These are phyloP conservation scores for Diarsia mendica DNA, from an alignment of 2,888 invertebrate genomes.

Conservation along the genomic window DNA sequence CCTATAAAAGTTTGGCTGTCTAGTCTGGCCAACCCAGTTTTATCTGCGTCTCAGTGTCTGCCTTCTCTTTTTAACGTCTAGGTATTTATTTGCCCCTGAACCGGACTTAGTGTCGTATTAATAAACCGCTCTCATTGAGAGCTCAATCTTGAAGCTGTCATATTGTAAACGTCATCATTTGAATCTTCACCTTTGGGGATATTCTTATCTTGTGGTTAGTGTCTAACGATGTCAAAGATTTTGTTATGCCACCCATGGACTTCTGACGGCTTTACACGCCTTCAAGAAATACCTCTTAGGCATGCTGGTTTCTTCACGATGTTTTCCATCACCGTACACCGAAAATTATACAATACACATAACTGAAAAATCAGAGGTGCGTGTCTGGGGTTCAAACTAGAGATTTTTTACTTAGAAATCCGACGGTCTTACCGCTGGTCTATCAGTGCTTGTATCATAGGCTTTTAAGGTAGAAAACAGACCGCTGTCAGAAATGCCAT, in stretches of 20 bases:
- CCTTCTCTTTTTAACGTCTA: conserved; percentile 24
- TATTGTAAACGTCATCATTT: conserved; percentile 6
- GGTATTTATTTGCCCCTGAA: conserved; percentile 39
- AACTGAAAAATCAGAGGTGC: too few relatives aligned
- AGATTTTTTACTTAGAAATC: too few relatives aligned
- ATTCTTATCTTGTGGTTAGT: too few relatives aligned
- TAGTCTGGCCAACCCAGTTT: conserved; percentile 22
- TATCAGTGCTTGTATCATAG: neutral
- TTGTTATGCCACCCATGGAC: too few relatives aligned
- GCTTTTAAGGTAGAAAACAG: neutral
- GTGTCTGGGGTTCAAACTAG: too few relatives aligned
- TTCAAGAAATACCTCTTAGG: too few relatives aligned
- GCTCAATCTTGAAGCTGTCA: conserved; percentile 22
- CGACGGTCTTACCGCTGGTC: too few relatives aligned
- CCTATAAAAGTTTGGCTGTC: conserved; percentile 34
- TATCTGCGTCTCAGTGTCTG: conserved; percentile 14
- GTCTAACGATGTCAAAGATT: too few relatives aligned
- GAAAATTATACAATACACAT: too few relatives aligned
- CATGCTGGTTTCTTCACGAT: too few relatives aligned
- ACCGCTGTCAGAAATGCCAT: neutral
- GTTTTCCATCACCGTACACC: too few relatives aligned
- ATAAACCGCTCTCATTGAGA: conserved; percentile 27
- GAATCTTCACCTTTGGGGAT: neutral
- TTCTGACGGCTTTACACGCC: too few relatives aligned
- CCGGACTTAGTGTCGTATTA: conserved; percentile 26